phyloP scores from a whole-genome alignment of 2,113 vertebrate genomes.

The Neotragus moschatus region DNA sequence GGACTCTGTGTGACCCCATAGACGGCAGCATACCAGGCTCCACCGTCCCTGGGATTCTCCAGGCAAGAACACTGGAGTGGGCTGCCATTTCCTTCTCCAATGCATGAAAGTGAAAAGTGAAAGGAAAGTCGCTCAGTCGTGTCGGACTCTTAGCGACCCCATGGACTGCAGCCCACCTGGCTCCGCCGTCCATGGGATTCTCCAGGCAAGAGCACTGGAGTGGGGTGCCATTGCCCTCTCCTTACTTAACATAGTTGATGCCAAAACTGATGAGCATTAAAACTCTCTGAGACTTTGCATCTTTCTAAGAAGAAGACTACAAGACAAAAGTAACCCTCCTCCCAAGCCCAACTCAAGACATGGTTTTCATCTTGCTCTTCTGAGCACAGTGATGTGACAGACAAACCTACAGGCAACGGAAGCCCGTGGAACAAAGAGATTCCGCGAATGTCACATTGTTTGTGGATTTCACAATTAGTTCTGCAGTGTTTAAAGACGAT shows the following conservation, averaged over 20 bases:
- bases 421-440: background rate
- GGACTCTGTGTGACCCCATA: too few relatives aligned
- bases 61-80: too few relatives aligned
- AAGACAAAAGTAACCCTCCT: background rate
- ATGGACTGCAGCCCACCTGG: too few relatives aligned
- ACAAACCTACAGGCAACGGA: background rate
- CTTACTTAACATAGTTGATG: background rate
- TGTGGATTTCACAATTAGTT: background rate
- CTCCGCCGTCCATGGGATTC: too few relatives aligned
- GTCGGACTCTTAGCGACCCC: too few relatives aligned
- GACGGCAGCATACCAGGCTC: too few relatives aligned
- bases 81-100: too few relatives aligned
- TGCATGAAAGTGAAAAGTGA: too few relatives aligned
- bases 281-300: background rate
- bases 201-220: too few relatives aligned
- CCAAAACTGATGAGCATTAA: background rate
- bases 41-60: too few relatives aligned
- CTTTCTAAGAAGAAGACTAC: background rate
- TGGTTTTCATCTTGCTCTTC: background rate
- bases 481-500: background rate
- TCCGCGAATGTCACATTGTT: background rate
- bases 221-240: too few relatives aligned
- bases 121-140: too few relatives aligned
- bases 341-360: background rate
- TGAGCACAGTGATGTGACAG: background rate